phyloP scores from a whole-genome alignment of 1,140 invertebrate species.

The Drosophila asahinai region DNA sequence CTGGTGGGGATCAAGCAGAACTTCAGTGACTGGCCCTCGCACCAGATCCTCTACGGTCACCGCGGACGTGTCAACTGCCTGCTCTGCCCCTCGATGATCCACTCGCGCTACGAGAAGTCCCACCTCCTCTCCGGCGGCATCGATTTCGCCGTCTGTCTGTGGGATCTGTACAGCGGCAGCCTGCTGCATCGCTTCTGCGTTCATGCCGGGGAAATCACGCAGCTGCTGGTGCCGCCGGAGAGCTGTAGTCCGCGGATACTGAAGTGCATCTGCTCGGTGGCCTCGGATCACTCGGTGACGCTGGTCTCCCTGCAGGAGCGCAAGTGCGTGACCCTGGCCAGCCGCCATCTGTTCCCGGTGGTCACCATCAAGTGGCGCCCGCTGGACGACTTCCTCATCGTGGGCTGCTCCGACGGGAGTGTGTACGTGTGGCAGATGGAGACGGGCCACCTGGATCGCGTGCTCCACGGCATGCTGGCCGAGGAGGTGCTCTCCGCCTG shows the following conservation, averaged over 20 bases:
- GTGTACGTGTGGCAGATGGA: slow-evolving; percentile 99
- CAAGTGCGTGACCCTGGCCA: slow-evolving; percentile 97
- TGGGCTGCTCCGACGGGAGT: slow-evolving; percentile 98
- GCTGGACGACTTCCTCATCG: slow-evolving; percentile 98
- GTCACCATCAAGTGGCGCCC: slow-evolving; percentile 98
- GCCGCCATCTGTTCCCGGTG: slow-evolving; percentile 98
- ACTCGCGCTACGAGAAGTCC: slow-evolving; percentile 96
- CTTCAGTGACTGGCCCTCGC: slow-evolving; percentile 95
- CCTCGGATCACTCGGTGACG: slow-evolving; percentile 98
- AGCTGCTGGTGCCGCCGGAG: slow-evolving; percentile 95
- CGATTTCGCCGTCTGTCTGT: slow-evolving; percentile 98
- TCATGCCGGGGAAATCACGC: slow-evolving; percentile 96
- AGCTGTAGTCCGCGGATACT: slow-evolving; percentile 96
- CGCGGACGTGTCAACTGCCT: slow-evolving; percentile 97
- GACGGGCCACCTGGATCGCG: slow-evolving; percentile 98
- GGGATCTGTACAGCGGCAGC: slow-evolving; percentile 97
- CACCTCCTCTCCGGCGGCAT: slow-evolving; percentile 97
- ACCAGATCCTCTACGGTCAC: slow-evolving; percentile 96
- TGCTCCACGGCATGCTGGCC: slow-evolving; percentile 96
- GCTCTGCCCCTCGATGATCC: slow-evolving; percentile 96
- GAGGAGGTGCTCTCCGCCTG: slow-evolving; percentile 98
- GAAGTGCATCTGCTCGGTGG: slow-evolving; percentile 98
- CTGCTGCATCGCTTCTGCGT: slow-evolving; percentile 98
- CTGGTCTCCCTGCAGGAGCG: slow-evolving; percentile 96
- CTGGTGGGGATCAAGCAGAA: slow-evolving; percentile 96